phyloP scores from a whole-genome alignment of 2,113 vertebrate genomes.

The Catharus minimus region DNA sequence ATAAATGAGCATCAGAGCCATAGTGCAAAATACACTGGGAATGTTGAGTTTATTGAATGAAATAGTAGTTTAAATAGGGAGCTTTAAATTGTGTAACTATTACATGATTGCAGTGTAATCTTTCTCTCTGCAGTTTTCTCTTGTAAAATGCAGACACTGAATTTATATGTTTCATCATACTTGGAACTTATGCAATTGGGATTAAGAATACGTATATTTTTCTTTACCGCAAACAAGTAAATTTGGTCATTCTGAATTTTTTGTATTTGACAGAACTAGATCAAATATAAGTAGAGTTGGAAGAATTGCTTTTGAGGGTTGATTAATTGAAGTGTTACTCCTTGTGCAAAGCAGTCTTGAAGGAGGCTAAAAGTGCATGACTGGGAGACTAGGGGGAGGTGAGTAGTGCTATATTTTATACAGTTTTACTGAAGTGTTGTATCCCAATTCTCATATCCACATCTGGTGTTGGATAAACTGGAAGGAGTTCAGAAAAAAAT shows the following conservation, averaged over 20 bases:
- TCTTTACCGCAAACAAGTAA: background rate
- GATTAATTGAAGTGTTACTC: background rate
- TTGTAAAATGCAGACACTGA: background rate
- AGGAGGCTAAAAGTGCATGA: background rate
- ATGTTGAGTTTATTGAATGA: background rate
- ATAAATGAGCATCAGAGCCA: background rate
- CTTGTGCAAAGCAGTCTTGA: background rate
- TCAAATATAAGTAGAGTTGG: background rate
- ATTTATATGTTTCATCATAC: background rate
- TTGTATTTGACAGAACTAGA: background rate
- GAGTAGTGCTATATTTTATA: background rate
- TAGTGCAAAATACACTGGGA: background rate
- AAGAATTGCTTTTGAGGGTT: background rate
- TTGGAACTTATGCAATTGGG: background rate
- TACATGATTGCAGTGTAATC: background rate
- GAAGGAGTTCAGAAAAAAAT: constrained; percentile 28
- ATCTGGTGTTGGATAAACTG: background rate
- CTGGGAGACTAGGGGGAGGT: background rate
- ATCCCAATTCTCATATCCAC: background rate
- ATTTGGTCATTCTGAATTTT: background rate
- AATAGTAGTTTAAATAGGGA: background rate
- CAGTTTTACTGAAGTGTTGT: background rate
- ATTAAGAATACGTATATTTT: background rate
- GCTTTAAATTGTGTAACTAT: background rate
- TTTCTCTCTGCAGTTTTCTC: constrained; percentile 3